A percentile compares a stretch with the other conserved stretches of the same genome.
Conservation (phyloP, 2,888 invertebrate genomes). For the Chesias legatella region DNA sequence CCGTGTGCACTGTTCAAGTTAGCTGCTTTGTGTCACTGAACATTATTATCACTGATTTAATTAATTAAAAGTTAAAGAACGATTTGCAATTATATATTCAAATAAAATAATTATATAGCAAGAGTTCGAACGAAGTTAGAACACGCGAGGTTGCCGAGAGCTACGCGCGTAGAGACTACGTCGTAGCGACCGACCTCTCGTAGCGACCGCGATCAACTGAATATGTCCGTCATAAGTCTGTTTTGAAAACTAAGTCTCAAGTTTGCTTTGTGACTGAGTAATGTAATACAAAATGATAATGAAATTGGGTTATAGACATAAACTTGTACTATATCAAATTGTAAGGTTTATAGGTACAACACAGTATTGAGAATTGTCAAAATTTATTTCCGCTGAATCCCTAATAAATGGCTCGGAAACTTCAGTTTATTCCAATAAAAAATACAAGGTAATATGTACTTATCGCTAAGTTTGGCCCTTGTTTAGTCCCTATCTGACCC, state of each 20-base stretch:
- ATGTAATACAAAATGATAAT: too few species aligned
- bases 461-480: too few species aligned
- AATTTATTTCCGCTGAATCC: too few species aligned
- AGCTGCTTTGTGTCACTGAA: slow-evolving; percentile 45
- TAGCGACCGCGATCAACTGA: slow-evolving; percentile 62
- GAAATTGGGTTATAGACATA: too few species aligned
- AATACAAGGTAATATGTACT: too few species aligned
- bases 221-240: slow-evolving; percentile 38
- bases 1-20: slow-evolving; percentile 56
- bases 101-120: slow-evolving; percentile 16
- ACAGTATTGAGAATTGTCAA: too few species aligned
- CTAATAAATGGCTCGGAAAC: too few species aligned
- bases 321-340: too few species aligned
- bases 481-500: too few species aligned
- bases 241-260: slow-evolving; percentile 47
- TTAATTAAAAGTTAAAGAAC: slow-evolving; percentile 31
- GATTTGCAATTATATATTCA: slow-evolving; percentile 20
- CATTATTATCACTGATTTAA: slow-evolving; percentile 14
- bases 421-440: too few species aligned
- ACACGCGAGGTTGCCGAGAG: slow-evolving; percentile 18
- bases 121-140: slow-evolving; percentile 17
- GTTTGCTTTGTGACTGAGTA: too few species aligned
- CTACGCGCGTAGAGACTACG: slow-evolving; percentile 47
- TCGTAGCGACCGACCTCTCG: slow-evolving; percentile 59
- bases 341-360: too few species aligned